Percentiles rank a stretch among this genome's conserved stretches.
Conservation (phyloP, 2,888 invertebrate species). For the Nemapogon koenigi region DNA sequence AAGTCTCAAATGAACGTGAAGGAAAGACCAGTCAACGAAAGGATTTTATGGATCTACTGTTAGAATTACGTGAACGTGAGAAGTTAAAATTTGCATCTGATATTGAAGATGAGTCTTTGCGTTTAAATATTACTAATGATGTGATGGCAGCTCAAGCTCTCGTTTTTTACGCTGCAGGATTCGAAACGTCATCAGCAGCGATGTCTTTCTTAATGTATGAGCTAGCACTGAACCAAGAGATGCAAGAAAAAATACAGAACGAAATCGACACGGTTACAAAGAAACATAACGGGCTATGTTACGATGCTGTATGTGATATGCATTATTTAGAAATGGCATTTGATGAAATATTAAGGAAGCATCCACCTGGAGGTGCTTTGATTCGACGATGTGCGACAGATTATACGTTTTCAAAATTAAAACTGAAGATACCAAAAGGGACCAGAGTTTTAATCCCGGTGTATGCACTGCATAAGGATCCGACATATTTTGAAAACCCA, state of each 20-base stretch:
- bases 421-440: constrained; percentile 25
- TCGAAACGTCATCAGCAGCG: constrained; percentile 38
- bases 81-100: constrained; percentile 3
- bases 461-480: constrained; percentile 32
- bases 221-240: constrained; percentile 30
- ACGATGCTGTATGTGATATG: constrained; percentile 37
- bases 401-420: constrained; percentile 29
- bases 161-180: constrained; percentile 38
- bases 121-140: constrained; percentile 23
- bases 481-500: constrained; percentile 33
- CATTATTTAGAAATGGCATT: constrained; percentile 38
- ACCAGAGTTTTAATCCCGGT: constrained; percentile 25
- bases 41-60: constrained; percentile 10
- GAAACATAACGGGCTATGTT: constrained; percentile 30
- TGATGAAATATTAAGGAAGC: constrained; percentile 44
- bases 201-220: constrained; percentile 32
- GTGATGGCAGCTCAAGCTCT: constrained; percentile 28
- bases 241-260: constrained; percentile 29
- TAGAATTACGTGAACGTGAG: constrained; percentile 6
- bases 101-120: background rate
- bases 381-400: constrained; percentile 29
- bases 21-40: constrained; percentile 2
- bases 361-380: constrained; percentile 37
- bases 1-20: constrained; percentile 4
- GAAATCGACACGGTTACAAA: constrained; percentile 30